Evolutionary conservation across 2,888 invertebrate genomes (phyloP).

Genomic region (Meloe dianella): DNA sequence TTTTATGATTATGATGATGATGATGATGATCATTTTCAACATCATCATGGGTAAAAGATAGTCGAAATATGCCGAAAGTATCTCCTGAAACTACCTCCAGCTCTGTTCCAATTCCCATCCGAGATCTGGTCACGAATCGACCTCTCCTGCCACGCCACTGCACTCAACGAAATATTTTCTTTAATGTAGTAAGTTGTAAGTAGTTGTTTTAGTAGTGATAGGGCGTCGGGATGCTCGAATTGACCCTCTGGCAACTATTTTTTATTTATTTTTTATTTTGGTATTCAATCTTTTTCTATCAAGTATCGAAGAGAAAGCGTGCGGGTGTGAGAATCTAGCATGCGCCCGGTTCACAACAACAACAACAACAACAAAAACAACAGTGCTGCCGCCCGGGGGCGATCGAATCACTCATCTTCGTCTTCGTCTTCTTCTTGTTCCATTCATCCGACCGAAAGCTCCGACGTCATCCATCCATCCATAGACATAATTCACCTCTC

Average conservation of each 20-base stretch:
- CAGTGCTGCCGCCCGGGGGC: constrained; percentile 52
- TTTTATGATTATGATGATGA: constrained; percentile 44
- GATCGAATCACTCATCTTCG: constrained; percentile 34
- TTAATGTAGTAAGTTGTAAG: neutral
- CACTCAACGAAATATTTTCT: neutral
- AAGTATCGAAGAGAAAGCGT: constrained; percentile 50
- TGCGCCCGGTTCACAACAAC: constrained; percentile 56
- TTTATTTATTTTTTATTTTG: neutral
- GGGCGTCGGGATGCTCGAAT: constrained; percentile 17
- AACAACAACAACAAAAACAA: constrained; percentile 45
- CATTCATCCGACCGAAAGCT: constrained; percentile 24
- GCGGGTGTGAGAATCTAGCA: constrained; percentile 59
- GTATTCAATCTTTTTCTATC: neutral
- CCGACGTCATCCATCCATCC: constrained; percentile 21
- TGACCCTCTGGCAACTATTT: neutral
- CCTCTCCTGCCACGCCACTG: constrained; percentile 44
- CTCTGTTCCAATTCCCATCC: constrained; percentile 58
- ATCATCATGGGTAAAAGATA: constrained; percentile 22
- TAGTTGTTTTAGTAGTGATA: constrained; percentile 8
- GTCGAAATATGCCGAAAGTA: constrained; percentile 48
- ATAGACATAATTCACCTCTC: neutral
- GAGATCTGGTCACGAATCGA: constrained; percentile 51
- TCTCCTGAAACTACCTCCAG: constrained; percentile 44
- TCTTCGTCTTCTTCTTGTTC: neutral
- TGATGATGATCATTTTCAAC: neutral